These are phyloP conservation scores for Miltochrista miniata DNA, from an alignment of 2,888 invertebrate species.

Conservation along the genomic window DNA sequence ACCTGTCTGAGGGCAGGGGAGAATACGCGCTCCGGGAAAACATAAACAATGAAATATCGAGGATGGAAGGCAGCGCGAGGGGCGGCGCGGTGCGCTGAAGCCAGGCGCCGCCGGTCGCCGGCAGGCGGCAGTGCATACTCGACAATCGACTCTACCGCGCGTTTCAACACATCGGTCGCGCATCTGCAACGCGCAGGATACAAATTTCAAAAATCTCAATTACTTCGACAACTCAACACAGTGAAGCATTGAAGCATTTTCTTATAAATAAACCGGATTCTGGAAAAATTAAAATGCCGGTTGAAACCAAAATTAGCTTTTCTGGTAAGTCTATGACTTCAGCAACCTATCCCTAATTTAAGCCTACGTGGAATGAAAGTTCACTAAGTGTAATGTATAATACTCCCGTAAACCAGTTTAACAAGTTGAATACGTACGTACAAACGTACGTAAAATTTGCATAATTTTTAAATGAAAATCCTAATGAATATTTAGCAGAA, in stretches of 20 bases:
- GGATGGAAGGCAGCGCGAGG: constrained; percentile 50
- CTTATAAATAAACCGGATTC: constrained; percentile 11
- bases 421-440: not conserved
- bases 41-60: constrained; percentile 48
- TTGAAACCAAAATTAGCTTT: constrained; percentile 79
- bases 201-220: constrained; percentile 31
- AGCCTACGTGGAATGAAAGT: constrained; percentile 15
- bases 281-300: constrained; percentile 63
- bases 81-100: constrained; percentile 56
- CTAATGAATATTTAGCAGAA: constrained; percentile 10
- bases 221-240: constrained; percentile 23
- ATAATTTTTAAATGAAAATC: constrained; percentile 7
- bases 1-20: constrained; percentile 18
- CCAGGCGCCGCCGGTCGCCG: constrained; percentile 41
- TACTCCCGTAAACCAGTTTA: constrained; percentile 8
- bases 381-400: constrained; percentile 16
- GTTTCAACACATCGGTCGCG: constrained; percentile 48
- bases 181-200: constrained; percentile 55
- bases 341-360: constrained; percentile 9
- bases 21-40: constrained; percentile 47
- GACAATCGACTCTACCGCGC: constrained; percentile 63
- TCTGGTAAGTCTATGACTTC: constrained; percentile 66
- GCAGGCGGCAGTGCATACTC: constrained; percentile 69
- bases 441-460: not conserved
- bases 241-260: constrained; percentile 22